Percentiles rank a stretch among this genome's conserved stretches.
Conservation (phyloP, 2,113 vertebrate species). For the Larimichthys polyactis region DNA sequence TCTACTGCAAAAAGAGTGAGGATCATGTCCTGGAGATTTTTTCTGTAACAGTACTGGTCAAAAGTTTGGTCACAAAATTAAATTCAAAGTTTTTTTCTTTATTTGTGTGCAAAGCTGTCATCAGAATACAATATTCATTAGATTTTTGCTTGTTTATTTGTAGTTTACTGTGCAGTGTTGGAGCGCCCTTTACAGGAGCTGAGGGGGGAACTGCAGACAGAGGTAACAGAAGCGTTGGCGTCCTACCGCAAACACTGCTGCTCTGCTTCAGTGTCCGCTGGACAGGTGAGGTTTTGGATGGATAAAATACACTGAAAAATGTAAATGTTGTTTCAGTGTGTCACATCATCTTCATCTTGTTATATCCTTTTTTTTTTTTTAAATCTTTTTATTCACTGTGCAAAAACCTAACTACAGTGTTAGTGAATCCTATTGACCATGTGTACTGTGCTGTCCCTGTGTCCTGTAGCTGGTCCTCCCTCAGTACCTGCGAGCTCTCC, state of each 20-base stretch:
- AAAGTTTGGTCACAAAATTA: no score
- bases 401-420: background rate
- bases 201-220: constrained; percentile 82
- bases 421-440: background rate
- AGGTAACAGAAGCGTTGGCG: constrained; percentile 78
- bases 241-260: constrained; percentile 85
- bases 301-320: background rate
- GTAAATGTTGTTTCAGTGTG: background rate
- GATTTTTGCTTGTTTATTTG: constrained; percentile 13
- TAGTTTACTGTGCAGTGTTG: constrained; percentile 80
- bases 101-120: no score
- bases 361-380: background rate
- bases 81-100: no score
- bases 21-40: background rate
- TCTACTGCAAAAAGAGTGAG: constrained; percentile 86
- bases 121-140: background rate
- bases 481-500: constrained; percentile 81
- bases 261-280: constrained; percentile 77
- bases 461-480: constrained; percentile 83
- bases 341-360: background rate
- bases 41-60: no score
- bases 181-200: constrained; percentile 82
- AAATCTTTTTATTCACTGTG: background rate
- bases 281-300: constrained; percentile 75
- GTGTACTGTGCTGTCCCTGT: background rate